Evolutionary conservation across 1,140 invertebrate genomes (phyloP), one percentile per base, ranked within the genome.

Genomic region (Polyergus mexicanus): DNA sequence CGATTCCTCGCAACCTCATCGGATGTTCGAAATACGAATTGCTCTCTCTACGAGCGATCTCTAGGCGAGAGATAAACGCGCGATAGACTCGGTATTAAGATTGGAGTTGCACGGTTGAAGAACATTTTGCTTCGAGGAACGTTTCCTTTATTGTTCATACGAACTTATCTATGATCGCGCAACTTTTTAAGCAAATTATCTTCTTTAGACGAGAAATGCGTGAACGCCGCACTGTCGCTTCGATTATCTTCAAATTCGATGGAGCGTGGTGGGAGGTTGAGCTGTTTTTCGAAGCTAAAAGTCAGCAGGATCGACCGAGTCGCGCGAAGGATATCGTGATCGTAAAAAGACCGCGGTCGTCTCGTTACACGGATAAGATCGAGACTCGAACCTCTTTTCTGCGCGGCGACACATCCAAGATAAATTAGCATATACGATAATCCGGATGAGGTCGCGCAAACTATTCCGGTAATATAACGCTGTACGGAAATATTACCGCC

Each of bases 341-440:
- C 78, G n/a, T 83, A 83, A 83, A 83, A 83, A 83, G 38, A 19
- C 13, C 25, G 38, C 41, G 78, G 72, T 83, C 78, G 68, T 83
- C 68, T 83, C 68, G 78, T 83, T 83, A 74, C 22, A 71, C 41
- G 54, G 68, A 72, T 83, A 83, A 83, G 47, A 81, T 72, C 66
- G 35, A 71, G 68, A 38, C 22, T 72, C 65, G 51, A 58, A 16
- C n/a, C 78, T 83, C 38, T 47, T 83, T 47, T 47, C 38, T 47
- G 38, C 38, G 68, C 25, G n/a, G 68, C 78, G 78, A 74, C 78
- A 83, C 54, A 13, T 83, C 68, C 38, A 85, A 77, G 62, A 62
- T 85, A 85, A 85, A 85, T 85, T 85, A 85, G 74, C 75, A 85
- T 85, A 85, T 85, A 85, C 62, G 83, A 85, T 85, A 78, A 85